phyloP scores from a whole-genome alignment of 2,797 vertebrate genomes.

The Huso huso region DNA sequence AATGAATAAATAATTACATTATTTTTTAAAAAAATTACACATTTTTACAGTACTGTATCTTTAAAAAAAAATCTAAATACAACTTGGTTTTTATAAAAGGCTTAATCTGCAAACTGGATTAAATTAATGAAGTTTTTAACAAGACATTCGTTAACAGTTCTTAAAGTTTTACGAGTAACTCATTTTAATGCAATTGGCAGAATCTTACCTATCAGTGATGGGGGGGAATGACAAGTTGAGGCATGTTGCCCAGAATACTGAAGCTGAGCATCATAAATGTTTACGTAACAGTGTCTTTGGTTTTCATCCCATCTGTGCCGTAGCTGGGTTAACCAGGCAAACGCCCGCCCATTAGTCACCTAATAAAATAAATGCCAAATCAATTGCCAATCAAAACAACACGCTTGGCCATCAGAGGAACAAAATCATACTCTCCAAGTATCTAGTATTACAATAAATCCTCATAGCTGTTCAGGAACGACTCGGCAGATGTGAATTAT shows the following conservation, averaged over 20 bases:
- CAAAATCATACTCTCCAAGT: neutral
- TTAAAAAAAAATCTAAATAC: no score
- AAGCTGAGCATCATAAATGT: slow-evolving; percentile 74
- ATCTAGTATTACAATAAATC: slow-evolving; percentile 1
- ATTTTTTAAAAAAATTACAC: no score
- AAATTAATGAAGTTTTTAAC: no score
- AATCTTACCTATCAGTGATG: slow-evolving; percentile 65
- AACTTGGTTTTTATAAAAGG: no score
- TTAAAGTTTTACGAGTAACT: no score
- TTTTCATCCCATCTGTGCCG: slow-evolving; percentile 68
- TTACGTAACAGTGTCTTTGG: slow-evolving; percentile 59
- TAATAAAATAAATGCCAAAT: slow-evolving; percentile 26
- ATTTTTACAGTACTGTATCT: no score
- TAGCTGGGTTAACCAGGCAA: slow-evolving; percentile 70
- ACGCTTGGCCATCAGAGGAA: neutral
- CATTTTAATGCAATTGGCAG: no score
- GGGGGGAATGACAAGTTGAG: slow-evolving; percentile 69
- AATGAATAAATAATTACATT: no score
- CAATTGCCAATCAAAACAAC: neutral
- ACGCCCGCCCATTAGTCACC: slow-evolving; percentile 64
- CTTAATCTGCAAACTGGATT: no score
- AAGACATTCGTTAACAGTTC: no score
- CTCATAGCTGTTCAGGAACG: neutral
- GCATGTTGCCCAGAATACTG: slow-evolving; percentile 70
- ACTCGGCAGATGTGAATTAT: neutral